Percentiles rank a stretch among this genome's conserved stretches.
Evolutionary conservation across 2,797 vertebrate genomes (phyloP).

Genomic region (Rhinella marina): DNA sequence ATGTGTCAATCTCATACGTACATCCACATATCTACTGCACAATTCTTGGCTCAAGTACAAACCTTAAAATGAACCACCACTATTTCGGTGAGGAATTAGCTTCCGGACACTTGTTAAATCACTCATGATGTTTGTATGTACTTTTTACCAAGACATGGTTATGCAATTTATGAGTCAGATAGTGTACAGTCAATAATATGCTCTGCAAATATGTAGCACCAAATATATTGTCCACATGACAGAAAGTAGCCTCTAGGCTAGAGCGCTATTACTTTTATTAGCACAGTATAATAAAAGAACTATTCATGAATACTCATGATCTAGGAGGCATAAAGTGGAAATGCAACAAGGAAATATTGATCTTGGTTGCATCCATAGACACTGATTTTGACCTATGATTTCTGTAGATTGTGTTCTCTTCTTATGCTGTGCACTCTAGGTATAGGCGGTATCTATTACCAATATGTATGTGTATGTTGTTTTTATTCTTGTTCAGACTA

Average conservation of each 20-base stretch:
- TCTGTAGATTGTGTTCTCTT: not conserved
- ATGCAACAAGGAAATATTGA: not conserved
- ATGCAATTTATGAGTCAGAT: constrained; percentile 2
- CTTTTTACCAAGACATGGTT: not conserved
- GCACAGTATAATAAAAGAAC: not conserved
- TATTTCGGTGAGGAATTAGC: not conserved
- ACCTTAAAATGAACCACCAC: not conserved
- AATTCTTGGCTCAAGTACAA: not conserved
- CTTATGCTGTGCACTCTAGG: not conserved
- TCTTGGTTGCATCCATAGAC: not conserved
- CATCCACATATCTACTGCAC: not conserved
- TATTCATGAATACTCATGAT: not conserved
- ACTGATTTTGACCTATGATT: not conserved
- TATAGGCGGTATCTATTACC: not conserved
- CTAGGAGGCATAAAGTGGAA: not conserved
- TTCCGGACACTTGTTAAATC: no score
- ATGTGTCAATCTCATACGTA: no score
- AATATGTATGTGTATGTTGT: not conserved
- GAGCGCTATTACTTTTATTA: not conserved
- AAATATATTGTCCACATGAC: not conserved
- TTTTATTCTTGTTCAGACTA: not conserved
- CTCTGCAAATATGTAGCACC: not conserved
- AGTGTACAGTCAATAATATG: not conserved
- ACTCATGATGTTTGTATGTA: not conserved
- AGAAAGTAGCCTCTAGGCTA: not conserved